A percentile compares a stretch with the other conserved stretches of the same genome.
phyloP scores from a whole-genome alignment of 2,797 vertebrate genomes.

The Anguilla megastoma region DNA sequence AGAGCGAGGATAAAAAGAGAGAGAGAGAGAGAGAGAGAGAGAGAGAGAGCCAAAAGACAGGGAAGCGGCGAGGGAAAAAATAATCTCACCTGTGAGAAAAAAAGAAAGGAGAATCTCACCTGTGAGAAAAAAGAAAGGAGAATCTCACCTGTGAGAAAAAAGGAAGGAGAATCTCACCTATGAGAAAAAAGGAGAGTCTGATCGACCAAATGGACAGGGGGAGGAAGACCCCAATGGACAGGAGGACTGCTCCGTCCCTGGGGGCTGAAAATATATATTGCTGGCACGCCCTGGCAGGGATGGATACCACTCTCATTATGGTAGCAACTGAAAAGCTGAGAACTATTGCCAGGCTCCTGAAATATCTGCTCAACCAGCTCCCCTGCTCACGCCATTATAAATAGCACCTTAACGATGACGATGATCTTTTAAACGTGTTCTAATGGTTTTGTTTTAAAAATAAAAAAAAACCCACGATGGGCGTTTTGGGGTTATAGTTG shows the following conservation, averaged over 20 bases:
- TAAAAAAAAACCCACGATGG: no score
- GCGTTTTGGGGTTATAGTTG: no score
- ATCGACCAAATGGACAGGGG: no score
- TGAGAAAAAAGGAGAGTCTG: slow-evolving; percentile 42
- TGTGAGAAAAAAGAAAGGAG: slow-evolving; percentile 54
- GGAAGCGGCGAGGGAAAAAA: background rate
- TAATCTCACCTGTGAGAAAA: slow-evolving; percentile 61
- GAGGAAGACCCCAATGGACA: no score
- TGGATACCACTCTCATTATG: background rate
- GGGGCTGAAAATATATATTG: background rate
- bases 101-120: slow-evolving; percentile 63
- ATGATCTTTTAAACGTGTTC: background rate
- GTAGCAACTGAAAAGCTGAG: background rate
- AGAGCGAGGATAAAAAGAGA: no score
- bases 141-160: slow-evolving; percentile 63
- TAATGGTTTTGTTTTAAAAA: no score
- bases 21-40: no score
- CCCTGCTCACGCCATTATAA: background rate
- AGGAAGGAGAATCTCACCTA: slow-evolving; percentile 44
- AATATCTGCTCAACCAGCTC: background rate
- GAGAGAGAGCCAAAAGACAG: background rate
- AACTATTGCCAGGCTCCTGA: background rate
- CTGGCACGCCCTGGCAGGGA: background rate
- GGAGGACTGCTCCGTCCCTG: no score
- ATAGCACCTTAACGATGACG: background rate